A percentile compares a stretch with the other conserved stretches of the same genome.
These are phyloP conservation scores for Piaya cayana DNA, from an alignment of 2,113 vertebrate genomes.

Conservation along the genomic window DNA sequence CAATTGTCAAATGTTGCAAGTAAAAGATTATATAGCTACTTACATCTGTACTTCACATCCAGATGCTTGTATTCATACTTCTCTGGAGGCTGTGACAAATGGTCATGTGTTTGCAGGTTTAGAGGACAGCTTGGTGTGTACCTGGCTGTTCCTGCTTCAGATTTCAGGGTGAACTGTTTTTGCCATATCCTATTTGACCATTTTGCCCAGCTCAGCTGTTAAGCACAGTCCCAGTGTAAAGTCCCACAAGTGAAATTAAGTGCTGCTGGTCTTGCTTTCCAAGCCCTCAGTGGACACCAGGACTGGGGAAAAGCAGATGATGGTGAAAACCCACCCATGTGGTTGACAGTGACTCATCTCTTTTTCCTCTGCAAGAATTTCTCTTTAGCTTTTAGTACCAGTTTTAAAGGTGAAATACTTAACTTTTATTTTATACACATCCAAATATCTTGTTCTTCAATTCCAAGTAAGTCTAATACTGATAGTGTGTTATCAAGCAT, in stretches of 20 bases:
- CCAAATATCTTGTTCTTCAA: not conserved
- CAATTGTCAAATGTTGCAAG: not conserved
- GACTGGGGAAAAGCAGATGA: not conserved
- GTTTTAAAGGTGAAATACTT: not conserved
- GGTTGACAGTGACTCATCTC: not conserved
- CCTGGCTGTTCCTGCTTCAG: not conserved
- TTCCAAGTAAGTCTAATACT: not conserved
- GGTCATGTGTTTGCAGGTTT: not conserved
- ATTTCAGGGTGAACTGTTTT: not conserved
- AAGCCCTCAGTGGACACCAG: not conserved
- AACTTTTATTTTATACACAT: not conserved
- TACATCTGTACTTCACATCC: not conserved
- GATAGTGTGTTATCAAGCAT: not conserved
- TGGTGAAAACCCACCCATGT: not conserved
- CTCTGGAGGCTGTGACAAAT: not conserved
- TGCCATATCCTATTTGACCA: not conserved
- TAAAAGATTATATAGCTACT: not conserved
- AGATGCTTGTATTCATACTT: not conserved
- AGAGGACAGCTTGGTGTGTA: not conserved
- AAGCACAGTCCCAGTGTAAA: rapidly evolving
- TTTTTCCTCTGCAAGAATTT: constrained; percentile 1
- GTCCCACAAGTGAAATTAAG: not conserved
- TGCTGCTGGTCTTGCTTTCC: not conserved
- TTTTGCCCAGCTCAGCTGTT: not conserved
- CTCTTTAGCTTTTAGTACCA: not conserved